Evolutionary conservation across 2,797 vertebrate species (phyloP).

Genomic region (Microchirus variegatus): DNA sequence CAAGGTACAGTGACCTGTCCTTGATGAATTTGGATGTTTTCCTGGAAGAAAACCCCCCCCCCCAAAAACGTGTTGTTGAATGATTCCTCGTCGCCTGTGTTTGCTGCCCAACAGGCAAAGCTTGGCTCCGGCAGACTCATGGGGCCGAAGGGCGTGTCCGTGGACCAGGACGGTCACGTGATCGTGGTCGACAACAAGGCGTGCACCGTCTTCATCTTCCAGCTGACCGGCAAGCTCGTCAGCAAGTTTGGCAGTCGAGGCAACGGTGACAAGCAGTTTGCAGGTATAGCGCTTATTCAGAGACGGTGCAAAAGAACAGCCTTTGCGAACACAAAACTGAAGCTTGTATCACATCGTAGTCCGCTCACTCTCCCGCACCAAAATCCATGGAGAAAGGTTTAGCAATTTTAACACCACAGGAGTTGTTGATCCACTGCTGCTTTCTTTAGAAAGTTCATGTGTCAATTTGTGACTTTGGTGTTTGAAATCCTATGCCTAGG

Average conservation of each 20-base stretch:
- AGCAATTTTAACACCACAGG: too few species aligned
- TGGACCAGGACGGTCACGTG: slow-evolving; percentile 96
- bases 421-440: too few species aligned
- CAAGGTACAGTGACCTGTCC: slow-evolving; percentile 81
- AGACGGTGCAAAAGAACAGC: too few species aligned
- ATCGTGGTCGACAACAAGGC: slow-evolving; percentile 99
- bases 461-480: too few species aligned
- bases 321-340: too few species aligned
- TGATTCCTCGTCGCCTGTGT: neutral
- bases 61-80: neutral
- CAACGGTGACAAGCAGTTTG: slow-evolving; percentile 98
- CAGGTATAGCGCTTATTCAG: slow-evolving; percentile 82
- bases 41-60: too few species aligned
- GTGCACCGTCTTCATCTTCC: slow-evolving; percentile 98
- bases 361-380: too few species aligned
- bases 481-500: too few species aligned
- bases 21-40: too few species aligned
- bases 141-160: slow-evolving; percentile 97
- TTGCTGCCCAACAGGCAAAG: slow-evolving; percentile 84
- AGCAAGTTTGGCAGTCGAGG: slow-evolving; percentile 96
- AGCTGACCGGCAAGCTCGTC: slow-evolving; percentile 94
- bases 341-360: too few species aligned
- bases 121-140: slow-evolving; percentile 96
- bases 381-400: too few species aligned
- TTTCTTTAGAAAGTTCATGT: too few species aligned